Evolutionary conservation across 2,797 vertebrate genomes (phyloP).

Genomic region (Chiloscyllium punctatum): DNA sequence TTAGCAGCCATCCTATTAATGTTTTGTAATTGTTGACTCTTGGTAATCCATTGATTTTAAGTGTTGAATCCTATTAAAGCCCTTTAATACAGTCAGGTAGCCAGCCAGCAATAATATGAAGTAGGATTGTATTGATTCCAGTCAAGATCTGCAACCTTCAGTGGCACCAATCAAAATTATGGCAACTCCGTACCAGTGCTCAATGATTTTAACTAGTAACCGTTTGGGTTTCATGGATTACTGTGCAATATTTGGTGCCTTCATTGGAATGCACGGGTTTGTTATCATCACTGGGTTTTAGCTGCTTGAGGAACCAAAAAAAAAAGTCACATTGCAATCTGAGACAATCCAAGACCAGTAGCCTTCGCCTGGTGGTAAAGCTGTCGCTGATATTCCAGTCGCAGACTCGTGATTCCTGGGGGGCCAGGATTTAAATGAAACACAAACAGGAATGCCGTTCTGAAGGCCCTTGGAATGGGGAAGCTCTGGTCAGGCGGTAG

Average conservation of each 20-base stretch:
- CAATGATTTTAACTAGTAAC: neutral
- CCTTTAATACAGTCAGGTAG: neutral
- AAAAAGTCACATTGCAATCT: neutral
- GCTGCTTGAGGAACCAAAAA: neutral
- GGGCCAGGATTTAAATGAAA: neutral
- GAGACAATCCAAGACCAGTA: neutral
- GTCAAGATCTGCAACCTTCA: neutral
- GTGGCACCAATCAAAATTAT: neutral
- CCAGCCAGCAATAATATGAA: neutral
- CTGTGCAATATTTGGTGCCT: neutral
- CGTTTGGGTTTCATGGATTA: neutral
- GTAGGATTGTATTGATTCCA: neutral
- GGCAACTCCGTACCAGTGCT: neutral
- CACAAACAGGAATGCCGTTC: neutral
- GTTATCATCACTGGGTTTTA: neutral
- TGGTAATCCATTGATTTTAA: neutral
- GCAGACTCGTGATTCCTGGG: neutral
- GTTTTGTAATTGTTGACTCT: neutral
- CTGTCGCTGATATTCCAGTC: neutral
- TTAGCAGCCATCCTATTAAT: neutral
- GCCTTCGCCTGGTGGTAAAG: neutral
- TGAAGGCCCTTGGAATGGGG: neutral
- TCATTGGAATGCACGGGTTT: neutral
- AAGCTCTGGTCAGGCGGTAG: too few relatives aligned
- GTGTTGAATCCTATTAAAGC: neutral